These are phyloP conservation scores for Gnathonemus longibarbis DNA, from an alignment of 2,113 vertebrate species.

Conservation along the genomic window DNA sequence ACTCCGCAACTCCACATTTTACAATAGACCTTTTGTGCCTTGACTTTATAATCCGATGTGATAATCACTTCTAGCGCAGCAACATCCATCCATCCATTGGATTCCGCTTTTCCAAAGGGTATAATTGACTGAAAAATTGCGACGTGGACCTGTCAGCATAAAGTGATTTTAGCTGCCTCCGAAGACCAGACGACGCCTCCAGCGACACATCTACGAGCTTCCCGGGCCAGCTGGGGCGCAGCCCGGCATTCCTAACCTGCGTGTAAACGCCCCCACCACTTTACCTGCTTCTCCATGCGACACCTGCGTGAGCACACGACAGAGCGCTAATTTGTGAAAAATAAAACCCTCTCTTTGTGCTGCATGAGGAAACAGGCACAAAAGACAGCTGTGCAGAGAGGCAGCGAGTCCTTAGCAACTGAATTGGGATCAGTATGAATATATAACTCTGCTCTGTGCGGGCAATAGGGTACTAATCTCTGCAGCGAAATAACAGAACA, in stretches of 20 bases:
- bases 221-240: conserved; percentile 14
- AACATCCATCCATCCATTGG: background rate
- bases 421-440: background rate
- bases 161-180: background rate
- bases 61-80: background rate
- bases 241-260: conserved; percentile 12
- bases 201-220: background rate
- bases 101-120: background rate
- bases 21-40: conserved; percentile 2
- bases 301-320: conserved; percentile 22
- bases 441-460: background rate
- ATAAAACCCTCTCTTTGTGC: conserved; percentile 36
- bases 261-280: background rate
- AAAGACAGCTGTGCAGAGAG: conserved; percentile 38
- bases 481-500: background rate
- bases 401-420: background rate
- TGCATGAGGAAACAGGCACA: conserved; percentile 34
- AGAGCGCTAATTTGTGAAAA: conserved; percentile 41
- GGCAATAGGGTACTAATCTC: background rate
- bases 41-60: background rate
- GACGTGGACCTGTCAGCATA: background rate
- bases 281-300: conserved; percentile 31
- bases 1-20: background rate
- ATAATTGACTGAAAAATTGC: background rate
- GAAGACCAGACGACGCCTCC: background rate